Base-by-base conservation (phyloP, 2,888 invertebrate species). In the Ommatoiulus sabulosus region DNA sequence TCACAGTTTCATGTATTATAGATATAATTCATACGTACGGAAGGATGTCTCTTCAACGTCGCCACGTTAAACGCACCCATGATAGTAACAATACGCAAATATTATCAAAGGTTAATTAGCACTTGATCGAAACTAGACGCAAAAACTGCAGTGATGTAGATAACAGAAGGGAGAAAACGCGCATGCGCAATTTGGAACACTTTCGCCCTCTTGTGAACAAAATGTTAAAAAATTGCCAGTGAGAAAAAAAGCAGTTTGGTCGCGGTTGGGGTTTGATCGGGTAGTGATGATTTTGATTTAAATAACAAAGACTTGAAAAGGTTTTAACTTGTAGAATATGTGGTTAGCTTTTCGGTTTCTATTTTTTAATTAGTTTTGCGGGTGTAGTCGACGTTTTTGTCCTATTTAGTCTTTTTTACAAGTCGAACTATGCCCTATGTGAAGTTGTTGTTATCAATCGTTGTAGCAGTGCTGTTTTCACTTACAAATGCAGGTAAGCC, bases 11-110 rank as follows among this genome's bases (percentile, higher is more conserved):
- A 5, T 43, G 17, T 2, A 7, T 48, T 87, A 57, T 17, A n/a
- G 20, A 20, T 63, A 63, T 63, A 17, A 4, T 20, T n/a, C 3
- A 52, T 91, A 94, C 95, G 95, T 94, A 96, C 97, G 91, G 97
- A 95, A 91, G 95, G 96, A 92, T 97, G 96, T 92, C 95, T 96
- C 92, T 95, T 96, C 90, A 97, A 92, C 91, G 95, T 95, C 87
- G 94, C 93, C 35, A 95, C 89, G 90, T 94, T 94, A 91, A 96
- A 92, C 90, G 96, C 96, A 93, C 96, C 95, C 96, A 97, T 96
- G 91, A 92, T 95, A 44, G 4, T 44, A 84, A 72, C 24, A 43
- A 85, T 44, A 85, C 5, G 85, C n/a, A 46, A 85, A 85, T 44
- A 85, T 85, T 44, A 84, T 84, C 84, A 52, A 35, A 35, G 35